Evolutionary conservation across 2,113 vertebrate species (phyloP).

Genomic region (Podocnemis expansa): DNA sequence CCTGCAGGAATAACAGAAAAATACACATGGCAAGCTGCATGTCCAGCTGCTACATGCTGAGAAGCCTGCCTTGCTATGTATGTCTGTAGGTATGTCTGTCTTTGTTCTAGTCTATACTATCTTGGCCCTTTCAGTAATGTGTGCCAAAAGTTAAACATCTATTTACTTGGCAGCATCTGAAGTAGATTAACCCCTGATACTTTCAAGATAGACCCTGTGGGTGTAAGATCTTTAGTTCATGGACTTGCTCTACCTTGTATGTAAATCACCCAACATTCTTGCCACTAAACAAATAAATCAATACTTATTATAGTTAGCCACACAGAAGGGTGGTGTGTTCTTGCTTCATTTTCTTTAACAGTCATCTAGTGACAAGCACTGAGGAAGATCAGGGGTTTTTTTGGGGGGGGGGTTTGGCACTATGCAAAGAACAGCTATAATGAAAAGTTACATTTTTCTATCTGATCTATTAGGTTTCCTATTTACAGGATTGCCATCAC

Average conservation of each 20-base stretch:
- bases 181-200: not conserved
- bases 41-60: not conserved
- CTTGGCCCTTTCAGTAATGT: not conserved
- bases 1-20: not conserved
- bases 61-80: not conserved
- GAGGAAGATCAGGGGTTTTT: not conserved
- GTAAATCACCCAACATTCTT: not conserved
- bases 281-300: not conserved
- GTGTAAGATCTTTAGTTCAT: not conserved
- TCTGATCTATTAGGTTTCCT: not conserved
- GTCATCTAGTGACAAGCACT: not conserved
- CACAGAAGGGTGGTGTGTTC: not conserved
- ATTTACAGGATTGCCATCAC: not conserved
- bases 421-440: not conserved
- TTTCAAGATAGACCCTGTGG: not conserved
- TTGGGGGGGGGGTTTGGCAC: too few species aligned
- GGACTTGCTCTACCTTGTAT: not conserved
- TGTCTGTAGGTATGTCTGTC: not conserved
- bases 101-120: not conserved
- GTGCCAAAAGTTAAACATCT: conserved; percentile 6
- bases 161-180: not conserved
- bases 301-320: not conserved
- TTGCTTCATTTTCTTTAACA: not conserved
- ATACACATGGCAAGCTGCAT: not conserved
- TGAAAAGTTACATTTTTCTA: not conserved